A percentile compares a stretch with the other conserved stretches of the same genome.
Evolutionary conservation across 1,140 invertebrate genomes (phyloP).

Genomic region (Aphelinus certus): DNA sequence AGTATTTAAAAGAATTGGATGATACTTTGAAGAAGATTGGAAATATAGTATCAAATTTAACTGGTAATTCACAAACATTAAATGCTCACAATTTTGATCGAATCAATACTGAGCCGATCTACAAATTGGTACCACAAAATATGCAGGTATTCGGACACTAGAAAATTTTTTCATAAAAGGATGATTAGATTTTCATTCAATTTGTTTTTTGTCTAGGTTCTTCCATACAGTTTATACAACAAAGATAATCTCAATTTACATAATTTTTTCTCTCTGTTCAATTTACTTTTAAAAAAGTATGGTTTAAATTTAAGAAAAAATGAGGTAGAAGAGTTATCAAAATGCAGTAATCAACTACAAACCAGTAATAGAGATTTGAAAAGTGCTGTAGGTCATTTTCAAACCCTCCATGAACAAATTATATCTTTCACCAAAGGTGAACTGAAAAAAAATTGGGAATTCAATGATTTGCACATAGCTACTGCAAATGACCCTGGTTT

Average conservation of each 20-base stretch:
- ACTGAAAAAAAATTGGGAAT: not conserved
- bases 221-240: conserved; percentile 45
- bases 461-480: conserved; percentile 5
- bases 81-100: conserved; percentile 45
- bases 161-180: not conserved
- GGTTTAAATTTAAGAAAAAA: conserved; percentile 33
- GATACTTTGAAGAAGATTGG: conserved; percentile 38
- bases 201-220: conserved; percentile 44
- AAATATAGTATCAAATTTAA: conserved; percentile 45
- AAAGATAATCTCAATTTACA: conserved; percentile 46
- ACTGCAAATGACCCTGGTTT: conserved; percentile 25
- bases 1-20: conserved; percentile 41
- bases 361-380: conserved; percentile 47
- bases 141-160: conserved; percentile 44
- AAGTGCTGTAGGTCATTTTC: conserved; percentile 41
- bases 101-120: conserved; percentile 44
- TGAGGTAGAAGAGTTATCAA: conserved; percentile 41
- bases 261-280: conserved; percentile 47
- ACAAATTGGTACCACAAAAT: conserved; percentile 46
- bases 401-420: conserved; percentile 37
- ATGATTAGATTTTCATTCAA: not conserved
- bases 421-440: conserved; percentile 3
- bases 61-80: conserved; percentile 43
- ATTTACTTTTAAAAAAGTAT: conserved; percentile 43
- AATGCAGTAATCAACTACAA: conserved; percentile 48